Evolutionary conservation across 1,140 invertebrate species (phyloP), one percentile per base, ranked within the genome.

Genomic region (Calliphora vicina): DNA sequence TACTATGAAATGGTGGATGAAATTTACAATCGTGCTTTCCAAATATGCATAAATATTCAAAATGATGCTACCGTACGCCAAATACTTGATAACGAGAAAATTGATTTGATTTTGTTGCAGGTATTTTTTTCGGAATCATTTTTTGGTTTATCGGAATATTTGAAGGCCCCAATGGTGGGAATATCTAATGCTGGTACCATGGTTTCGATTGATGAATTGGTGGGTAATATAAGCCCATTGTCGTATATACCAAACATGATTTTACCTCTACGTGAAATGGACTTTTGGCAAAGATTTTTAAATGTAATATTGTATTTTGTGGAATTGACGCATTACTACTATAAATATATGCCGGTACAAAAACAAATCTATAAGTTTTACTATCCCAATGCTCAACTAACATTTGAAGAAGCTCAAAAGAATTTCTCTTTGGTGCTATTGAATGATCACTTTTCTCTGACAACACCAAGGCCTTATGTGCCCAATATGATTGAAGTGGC

Each of bases 401-500:
- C 93, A 93, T 61, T 92, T 93, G 25, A 91, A 93, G 86, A 91
- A 91, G n/a, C 92, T 91, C 85, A 94, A 94, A 86, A 93, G 10
- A 78, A 78, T 78, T 78, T 94, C 13, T 93, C 93, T 86, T 94
- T 95, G 85, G 94, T 95, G 23, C 89, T 95, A 10, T 94, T 95
- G 87, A 95, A 95, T 90, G 94, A 92, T 76, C 94, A 95, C 86
- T 92, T 92, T 80, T 92, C 92, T 20, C 92, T 95, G 2, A 93
- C 94, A 0, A 94, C 95, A 86, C 92, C 94, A 0, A 91, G 94
- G 76, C 93, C 94, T 1, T 94, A 93, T 87, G 87, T 95, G 82
- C 93, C 94, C 1, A 95, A 95, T 88, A 94, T 96, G 2, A 94
- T 94, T 27, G 95, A 96, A 90, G 94, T 96, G 20, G 95, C 95